These are phyloP conservation scores for Drosophila lowei DNA, from an alignment of 1,140 invertebrate species.

Conservation along the genomic window DNA sequence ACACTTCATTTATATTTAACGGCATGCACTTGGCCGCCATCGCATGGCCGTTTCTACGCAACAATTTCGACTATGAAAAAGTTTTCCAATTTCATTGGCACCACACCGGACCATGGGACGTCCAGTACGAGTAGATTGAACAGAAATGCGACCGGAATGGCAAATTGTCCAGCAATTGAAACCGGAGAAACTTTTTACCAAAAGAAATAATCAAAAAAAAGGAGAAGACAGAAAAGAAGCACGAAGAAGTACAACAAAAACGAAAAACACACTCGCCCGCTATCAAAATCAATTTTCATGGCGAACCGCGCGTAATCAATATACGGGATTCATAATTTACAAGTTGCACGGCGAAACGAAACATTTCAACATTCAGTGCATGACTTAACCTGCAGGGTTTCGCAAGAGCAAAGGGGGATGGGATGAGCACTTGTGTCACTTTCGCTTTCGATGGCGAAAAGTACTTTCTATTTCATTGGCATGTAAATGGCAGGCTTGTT, in stretches of 20 bases:
- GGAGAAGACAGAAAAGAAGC: too few species aligned
- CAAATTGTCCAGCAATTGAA: slow-evolving; percentile 59
- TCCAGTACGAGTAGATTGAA: neutral
- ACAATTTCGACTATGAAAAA: slow-evolving; percentile 72
- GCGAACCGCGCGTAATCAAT: slow-evolving; percentile 60
- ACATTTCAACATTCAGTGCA: slow-evolving; percentile 61
- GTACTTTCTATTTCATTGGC: slow-evolving; percentile 68
- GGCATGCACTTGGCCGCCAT: slow-evolving; percentile 60
- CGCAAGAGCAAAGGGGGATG: neutral
- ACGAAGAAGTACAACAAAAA: slow-evolving; percentile 10
- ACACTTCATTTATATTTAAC: slow-evolving; percentile 69
- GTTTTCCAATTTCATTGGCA: slow-evolving; percentile 79
- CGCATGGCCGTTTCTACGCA: slow-evolving; percentile 68
- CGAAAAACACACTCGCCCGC: slow-evolving; percentile 10
- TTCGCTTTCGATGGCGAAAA: slow-evolving; percentile 74
- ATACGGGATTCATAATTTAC: slow-evolving; percentile 72
- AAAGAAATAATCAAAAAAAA: slow-evolving; percentile 17
- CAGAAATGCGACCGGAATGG: slow-evolving; percentile 67
- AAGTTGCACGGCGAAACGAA: slow-evolving; percentile 25
- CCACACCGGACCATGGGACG: slow-evolving; percentile 6
- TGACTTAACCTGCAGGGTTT: slow-evolving; percentile 31
- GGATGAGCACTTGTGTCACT: slow-evolving; percentile 45
- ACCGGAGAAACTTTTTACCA: slow-evolving; percentile 63
- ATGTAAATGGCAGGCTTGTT: slow-evolving; percentile 20
- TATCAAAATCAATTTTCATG: slow-evolving; percentile 66